Conservation (phyloP, 2,888 invertebrate genomes). For the Drosophila picticornis region DNA sequence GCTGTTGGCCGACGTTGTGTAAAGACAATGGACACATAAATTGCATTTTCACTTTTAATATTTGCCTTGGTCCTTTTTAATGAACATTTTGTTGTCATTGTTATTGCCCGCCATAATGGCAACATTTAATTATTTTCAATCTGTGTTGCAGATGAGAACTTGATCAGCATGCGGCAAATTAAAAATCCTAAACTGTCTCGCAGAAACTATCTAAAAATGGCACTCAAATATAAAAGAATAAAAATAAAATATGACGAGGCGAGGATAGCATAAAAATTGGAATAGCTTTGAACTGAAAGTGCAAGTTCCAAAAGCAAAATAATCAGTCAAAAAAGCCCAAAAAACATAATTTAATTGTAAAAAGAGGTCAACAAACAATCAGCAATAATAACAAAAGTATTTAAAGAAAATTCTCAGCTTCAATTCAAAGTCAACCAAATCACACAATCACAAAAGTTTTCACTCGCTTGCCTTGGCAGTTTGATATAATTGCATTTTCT, state of each 20-base stretch:
- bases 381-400: neutral
- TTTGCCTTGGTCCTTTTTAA: constrained; percentile 68
- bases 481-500: neutral
- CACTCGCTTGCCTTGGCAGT: neutral
- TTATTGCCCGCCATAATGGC: constrained; percentile 46
- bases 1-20: constrained; percentile 48
- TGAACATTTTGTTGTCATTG: constrained; percentile 58
- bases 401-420: neutral
- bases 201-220: constrained; percentile 8
- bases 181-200: constrained; percentile 13
- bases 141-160: constrained; percentile 27
- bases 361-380: neutral
- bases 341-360: neutral
- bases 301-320: neutral
- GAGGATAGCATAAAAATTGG: no score
- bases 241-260: neutral
- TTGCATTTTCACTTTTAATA: constrained; percentile 80
- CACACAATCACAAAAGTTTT: neutral
- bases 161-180: constrained; percentile 37
- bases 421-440: neutral
- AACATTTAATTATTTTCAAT: constrained; percentile 53
- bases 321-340: neutral
- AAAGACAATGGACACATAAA: constrained; percentile 76
- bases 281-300: neutral
- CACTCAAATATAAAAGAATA: neutral